Evolutionary conservation across 2,797 vertebrate species (phyloP), one percentile per base, ranked within the genome.

Genomic region (Rhyacichthys aspro): DNA sequence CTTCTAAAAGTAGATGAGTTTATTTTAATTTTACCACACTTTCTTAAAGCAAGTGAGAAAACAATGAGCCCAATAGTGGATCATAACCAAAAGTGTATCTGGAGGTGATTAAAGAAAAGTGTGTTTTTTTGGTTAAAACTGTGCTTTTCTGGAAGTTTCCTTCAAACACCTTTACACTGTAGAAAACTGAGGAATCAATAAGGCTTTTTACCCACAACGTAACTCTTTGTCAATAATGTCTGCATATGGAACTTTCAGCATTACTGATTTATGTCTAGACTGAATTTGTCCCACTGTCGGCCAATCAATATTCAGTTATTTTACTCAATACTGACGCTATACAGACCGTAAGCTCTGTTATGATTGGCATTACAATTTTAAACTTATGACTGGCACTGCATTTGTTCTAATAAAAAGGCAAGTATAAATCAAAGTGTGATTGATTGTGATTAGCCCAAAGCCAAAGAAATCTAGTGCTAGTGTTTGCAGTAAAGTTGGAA

Each of bases 251-350:
- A 11, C 12, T n/a, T 32, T 8, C 17, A 23, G 43, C 34, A 42
- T 43, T 56, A 34, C 10, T 59, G 43, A 63, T 67, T 56, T 36
- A 37, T 14, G 33, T 42, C 38, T 41, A 18, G 33, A 37, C 34
- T 14, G 33, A 34, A 52, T 10, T 17, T 37, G 33, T 45, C 43
- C 34, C 10, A 7, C 37, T 44, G 41, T 39, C 53, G 43, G 19
- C 11, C 52, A 28, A 53, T 59, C 11, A 34, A 38, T 46, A 36
- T 8, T 19, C 38, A 38, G 36, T 38, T 52, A 54, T 48, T 54
- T 42, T 37, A 59, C 10, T 44, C 32, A 34, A n/a, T 18, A 36
- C 32, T 43, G 34, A 42, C 14, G 6, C 0, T n/a, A 16, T 63
- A 11, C 62, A n/a, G 8, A 39, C 18, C 18, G 32, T 34, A n/a